phyloP scores from a whole-genome alignment of 2,888 invertebrate genomes.

The Coleophora deauratella region DNA sequence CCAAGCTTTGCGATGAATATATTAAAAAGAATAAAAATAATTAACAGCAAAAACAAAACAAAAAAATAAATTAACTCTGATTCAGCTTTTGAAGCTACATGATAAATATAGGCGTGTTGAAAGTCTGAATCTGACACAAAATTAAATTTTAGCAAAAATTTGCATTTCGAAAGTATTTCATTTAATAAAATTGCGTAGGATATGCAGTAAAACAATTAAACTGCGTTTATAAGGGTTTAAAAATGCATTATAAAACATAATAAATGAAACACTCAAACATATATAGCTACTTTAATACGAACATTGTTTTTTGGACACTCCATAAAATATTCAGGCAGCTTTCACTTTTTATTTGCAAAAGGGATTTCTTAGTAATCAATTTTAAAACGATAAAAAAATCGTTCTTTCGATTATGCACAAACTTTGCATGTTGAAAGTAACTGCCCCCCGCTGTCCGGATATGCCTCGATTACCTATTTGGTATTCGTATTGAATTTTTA shows the following conservation, averaged over 20 bases:
- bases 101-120: no score
- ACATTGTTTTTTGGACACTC: constrained; percentile 35
- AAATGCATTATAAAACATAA: constrained; percentile 60
- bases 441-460: background rate
- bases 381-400: constrained; percentile 1
- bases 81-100: no score
- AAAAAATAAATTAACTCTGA: no score
- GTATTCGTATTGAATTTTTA: constrained; percentile 31
- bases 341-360: constrained; percentile 44
- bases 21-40: no score
- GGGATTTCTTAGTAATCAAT: constrained; percentile 9
- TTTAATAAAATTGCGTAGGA: no score
- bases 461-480: no score
- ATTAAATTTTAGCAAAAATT: constrained; percentile 25
- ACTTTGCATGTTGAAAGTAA: constrained; percentile 15
- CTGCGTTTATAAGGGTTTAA: constrained; percentile 20
- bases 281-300: no score
- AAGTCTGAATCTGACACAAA: no score
- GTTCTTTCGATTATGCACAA: constrained; percentile 13
- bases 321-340: constrained; percentile 56
- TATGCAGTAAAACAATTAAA: no score
- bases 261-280: no score
- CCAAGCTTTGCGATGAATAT: no score
- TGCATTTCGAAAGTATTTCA: constrained; percentile 34
- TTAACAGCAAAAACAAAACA: no score